Evolutionary conservation across 2,113 vertebrate genomes (phyloP), one percentile per base, ranked within the genome.

Genomic region (Tichodroma muraria): DNA sequence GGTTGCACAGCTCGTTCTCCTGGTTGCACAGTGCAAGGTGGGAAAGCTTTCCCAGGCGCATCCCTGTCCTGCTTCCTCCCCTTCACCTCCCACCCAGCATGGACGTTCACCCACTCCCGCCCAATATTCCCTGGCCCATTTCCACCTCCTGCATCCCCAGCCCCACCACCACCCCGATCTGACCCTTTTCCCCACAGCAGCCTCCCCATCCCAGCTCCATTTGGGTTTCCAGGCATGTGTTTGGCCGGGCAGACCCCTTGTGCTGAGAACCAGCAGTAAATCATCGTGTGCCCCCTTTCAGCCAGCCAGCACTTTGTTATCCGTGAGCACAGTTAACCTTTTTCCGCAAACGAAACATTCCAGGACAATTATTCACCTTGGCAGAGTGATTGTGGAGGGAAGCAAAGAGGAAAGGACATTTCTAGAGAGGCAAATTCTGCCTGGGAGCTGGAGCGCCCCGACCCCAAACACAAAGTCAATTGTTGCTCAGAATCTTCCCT

Each of bases 381-480:
- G 63, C 52, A 21, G 44, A 20, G 31, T 0, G 10, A 35, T 4
- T 15, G 20, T 15, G 40, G 66, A 40, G 27, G 45, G 52, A 38
- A 49, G 30, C 23, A 73, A 73, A 85, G 61, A 82, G 64, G 38
- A 76, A 52, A 76, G 78, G 33, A 19, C 20, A 2, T 47, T 76
- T 82, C 42, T 35, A 5, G 42, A 42, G 61, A 56, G 23, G 59
- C 0, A 0, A 80, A 64, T 63, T 31, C 72, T 28, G 44, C 65
- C 68, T 19, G 40, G n/a, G n/a, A 84, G 69, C 38, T 15, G 14
- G 60, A 59, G 20, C 0, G 42, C 18, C 88, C 37, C 14, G 71
- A 84, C 77, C 70, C 66, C 68, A 23, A 85, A 93, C 47, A 50
- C 87, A 49, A 88, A 70, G 81, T 76, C 71, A 89, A 9, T 66